phyloP scores from a whole-genome alignment of 2,797 vertebrate genomes.

The Sebastes matsubarae region DNA sequence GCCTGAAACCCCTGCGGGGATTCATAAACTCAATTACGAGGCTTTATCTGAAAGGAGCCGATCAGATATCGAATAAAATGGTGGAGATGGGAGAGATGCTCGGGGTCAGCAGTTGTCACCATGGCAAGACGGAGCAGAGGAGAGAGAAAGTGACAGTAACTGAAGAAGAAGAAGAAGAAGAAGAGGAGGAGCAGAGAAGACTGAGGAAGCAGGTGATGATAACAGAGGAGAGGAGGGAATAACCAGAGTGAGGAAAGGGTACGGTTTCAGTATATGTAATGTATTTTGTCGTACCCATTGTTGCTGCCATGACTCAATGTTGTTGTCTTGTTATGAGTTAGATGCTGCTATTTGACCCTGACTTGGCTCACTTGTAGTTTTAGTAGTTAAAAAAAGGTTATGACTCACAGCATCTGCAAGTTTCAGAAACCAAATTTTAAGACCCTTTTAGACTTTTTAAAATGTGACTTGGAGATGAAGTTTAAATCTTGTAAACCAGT shows the following conservation, averaged over 20 bases:
- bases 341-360: too few relatives aligned
- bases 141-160: not conserved
- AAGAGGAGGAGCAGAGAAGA: not conserved
- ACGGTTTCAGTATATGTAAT: not conserved
- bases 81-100: conserved; percentile 52
- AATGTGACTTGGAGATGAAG: too few relatives aligned
- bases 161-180: not conserved
- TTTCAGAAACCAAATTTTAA: too few relatives aligned
- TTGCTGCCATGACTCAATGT: too few relatives aligned
- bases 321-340: too few relatives aligned
- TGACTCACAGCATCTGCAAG: too few relatives aligned
- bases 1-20: conserved; percentile 52
- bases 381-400: too few relatives aligned
- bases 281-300: too few relatives aligned
- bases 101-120: conserved; percentile 61
- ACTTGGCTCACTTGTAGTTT: too few relatives aligned
- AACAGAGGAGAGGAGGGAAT: not conserved
- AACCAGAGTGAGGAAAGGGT: not conserved
- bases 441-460: too few relatives aligned
- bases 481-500: too few relatives aligned
- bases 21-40: conserved; percentile 71
- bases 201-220: not conserved
- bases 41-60: conserved; percentile 56
- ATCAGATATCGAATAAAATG: conserved; percentile 68
- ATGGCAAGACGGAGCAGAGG: conserved; percentile 29